Base-by-base conservation (phyloP, 2,888 invertebrate species). In the Argyresthia goedartella region DNA sequence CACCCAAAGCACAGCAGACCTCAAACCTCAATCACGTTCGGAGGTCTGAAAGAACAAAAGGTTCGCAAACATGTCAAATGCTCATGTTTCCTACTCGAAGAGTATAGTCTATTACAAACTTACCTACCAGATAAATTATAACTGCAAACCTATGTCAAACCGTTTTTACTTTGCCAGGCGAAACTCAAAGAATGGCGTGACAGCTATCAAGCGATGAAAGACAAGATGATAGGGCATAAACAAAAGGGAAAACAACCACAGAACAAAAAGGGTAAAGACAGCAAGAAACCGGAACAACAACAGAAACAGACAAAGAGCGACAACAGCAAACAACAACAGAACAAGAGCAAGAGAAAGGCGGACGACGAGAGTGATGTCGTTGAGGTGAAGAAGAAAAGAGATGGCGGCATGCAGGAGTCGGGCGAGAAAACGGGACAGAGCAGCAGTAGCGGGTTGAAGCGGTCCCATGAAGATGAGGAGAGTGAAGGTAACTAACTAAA, bases 101-200 rank as follows among this genome's bases (percentile, higher is more conserved):
- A 25, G n/a, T 25, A 6, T 25, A 25, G 25, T 25, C 25, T 25
- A 25, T 25, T 25, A 25, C 25, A 6, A 25, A 25, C 25, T 25
- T 25, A 25, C 25, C 25, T 25, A 6, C 25, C 25, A 25, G 25
- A 4, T 25, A 6, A 25, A 25, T 6, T 25, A 25, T 6, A 25
- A 25, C 6, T 25, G 2, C 3, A 25, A 25, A 25, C 2, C 25
- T 25, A 25, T 25, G 25, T 39, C 8, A 39, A 39, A 3, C n/a
- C 8, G 9, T 39, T 1, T 39, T 44, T 44, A 42, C 42, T 11
- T 57, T 63, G 56, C 0, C 57, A 85, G 85, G 59, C 56, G 11
- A 85, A 82, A 64, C 54, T 75, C 4, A 73, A 76, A 61, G 77
- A 81, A 60, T 86, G 85, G 85, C 76, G 76, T 1, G 78, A 77